Evolutionary conservation across 1,140 invertebrate species (phyloP).

Genomic region (Aphelenchoides fujianensis): DNA sequence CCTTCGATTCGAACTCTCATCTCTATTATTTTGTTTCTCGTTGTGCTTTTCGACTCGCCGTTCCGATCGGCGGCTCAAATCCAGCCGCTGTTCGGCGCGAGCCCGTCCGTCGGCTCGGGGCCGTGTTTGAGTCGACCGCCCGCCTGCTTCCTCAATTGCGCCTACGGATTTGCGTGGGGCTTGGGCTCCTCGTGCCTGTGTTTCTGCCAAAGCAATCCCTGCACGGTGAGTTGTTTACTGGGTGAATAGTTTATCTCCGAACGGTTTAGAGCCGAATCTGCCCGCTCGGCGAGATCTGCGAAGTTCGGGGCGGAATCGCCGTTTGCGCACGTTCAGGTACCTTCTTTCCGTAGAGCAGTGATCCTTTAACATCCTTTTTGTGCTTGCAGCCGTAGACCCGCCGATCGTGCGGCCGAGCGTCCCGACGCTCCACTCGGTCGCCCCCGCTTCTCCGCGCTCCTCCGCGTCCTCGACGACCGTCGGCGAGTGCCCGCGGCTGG

Average conservation of each 20-base stretch:
- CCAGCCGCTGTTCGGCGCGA: neutral
- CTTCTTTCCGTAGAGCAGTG: too few species aligned
- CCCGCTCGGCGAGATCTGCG: slow-evolving; percentile 21
- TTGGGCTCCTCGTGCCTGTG: slow-evolving; percentile 33
- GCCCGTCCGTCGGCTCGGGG: neutral
- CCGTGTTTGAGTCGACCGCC: slow-evolving; percentile 20
- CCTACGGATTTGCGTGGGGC: slow-evolving; percentile 41
- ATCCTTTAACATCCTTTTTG: too few species aligned
- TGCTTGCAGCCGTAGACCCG: too few species aligned
- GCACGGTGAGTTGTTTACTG: slow-evolving; percentile 32
- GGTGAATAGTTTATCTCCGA: slow-evolving; percentile 2
- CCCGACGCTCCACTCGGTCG: too few species aligned
- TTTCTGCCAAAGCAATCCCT: slow-evolving; percentile 45
- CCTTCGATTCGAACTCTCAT: too few species aligned
- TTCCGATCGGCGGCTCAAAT: too few species aligned
- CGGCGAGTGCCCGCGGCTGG: slow-evolving; percentile 40
- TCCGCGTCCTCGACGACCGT: slow-evolving; percentile 19
- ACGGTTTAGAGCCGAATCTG: slow-evolving; percentile 21
- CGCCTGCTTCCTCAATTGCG: slow-evolving; percentile 35
- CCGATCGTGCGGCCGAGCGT: too few species aligned
- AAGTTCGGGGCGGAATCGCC: slow-evolving; percentile 17
- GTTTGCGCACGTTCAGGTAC: neutral
- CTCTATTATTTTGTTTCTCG: too few species aligned
- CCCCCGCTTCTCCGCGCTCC: too few species aligned
- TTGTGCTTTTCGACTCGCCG: too few species aligned